Evolutionary conservation across 1,140 invertebrate species (phyloP), one percentile per base, ranked within the genome.

Genomic region (Euura lappo): DNA sequence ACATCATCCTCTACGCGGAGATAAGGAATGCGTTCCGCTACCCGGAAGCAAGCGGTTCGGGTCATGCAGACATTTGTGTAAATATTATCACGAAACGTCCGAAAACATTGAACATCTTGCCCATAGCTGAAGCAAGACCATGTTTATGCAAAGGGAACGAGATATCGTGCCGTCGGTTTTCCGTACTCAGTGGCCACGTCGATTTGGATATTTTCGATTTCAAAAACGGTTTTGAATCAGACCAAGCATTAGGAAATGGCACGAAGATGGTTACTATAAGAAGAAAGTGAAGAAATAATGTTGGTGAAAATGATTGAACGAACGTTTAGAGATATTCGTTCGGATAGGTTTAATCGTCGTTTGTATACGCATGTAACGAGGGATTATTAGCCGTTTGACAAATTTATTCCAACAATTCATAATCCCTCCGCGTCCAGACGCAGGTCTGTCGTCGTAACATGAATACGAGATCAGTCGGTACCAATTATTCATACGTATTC

Each of bases 401-500:
- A 80, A 81, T 82, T 79, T 78, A 78, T 76, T 51, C 74, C 28
- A 71, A 71, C 70, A 45, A 47, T 13, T 4, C 43, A 44, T 4
- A 44, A 71, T 44, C 70, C 43, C 71, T 47, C 45, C 43, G 43
- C 45, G 10, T 68, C 44, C 45, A 68, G n/a, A 64, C 45, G 44
- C 10, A 13, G 28, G n/a, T 11, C 11, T 43, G 42, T 64, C 60
- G 69, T 68, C 73, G 28, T 65, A 51, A 71, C 78, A 81, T 80
- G 78, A 82, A 83, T 83, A 80, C 77, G 74, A 82, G 80, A 83
- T 83, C 80, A 79, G 75, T 79, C 77, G 80, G 82, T 82, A 83
- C 81, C 28, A 80, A 83, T 82, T 84, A 84, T 84, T 84, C 81
- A 84, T 84, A 81, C 76, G 77, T 79, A 79, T 83, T 79, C 78